These are phyloP conservation scores for Premnoplex brunnescens DNA, from an alignment of 2,797 vertebrate species.

Conservation along the genomic window DNA sequence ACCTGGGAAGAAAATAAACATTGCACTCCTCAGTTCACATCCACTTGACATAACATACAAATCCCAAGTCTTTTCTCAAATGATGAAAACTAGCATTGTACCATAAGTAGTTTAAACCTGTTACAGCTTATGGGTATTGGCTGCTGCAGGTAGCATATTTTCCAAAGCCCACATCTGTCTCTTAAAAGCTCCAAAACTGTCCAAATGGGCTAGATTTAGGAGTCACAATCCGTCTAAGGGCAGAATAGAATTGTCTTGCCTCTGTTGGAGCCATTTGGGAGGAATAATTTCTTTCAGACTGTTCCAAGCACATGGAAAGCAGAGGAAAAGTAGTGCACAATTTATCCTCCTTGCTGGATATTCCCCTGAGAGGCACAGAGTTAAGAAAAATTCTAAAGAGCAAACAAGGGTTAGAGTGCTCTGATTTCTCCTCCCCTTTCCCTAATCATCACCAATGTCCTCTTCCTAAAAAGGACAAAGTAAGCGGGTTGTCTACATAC, in stretches of 20 bases:
- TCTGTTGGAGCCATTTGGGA: background rate
- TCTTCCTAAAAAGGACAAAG: background rate
- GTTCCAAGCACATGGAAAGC: background rate
- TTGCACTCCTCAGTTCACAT: background rate
- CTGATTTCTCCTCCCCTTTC: background rate
- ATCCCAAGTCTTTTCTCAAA: background rate
- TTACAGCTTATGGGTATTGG: background rate
- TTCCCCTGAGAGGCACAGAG: background rate
- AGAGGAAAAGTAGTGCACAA: background rate
- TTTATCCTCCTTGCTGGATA: background rate
- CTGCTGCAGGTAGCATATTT: background rate
- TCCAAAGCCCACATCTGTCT: background rate
- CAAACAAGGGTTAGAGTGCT: background rate
- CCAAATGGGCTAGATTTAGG: background rate
- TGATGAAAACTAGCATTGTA: background rate
- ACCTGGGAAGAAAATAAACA: background rate
- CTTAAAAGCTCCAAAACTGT: background rate
- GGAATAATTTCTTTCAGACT: background rate
- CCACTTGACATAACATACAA: background rate
- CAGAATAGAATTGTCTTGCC: background rate
- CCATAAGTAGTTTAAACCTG: background rate
- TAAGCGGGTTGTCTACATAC: accelerated
- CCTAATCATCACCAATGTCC: background rate
- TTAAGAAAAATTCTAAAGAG: background rate
- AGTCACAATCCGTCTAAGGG: background rate